A percentile compares a stretch with the other conserved stretches of the same genome.
phyloP scores from a whole-genome alignment of 92 coral and sea anemone genomes.

The Phenganax stokvisi region DNA sequence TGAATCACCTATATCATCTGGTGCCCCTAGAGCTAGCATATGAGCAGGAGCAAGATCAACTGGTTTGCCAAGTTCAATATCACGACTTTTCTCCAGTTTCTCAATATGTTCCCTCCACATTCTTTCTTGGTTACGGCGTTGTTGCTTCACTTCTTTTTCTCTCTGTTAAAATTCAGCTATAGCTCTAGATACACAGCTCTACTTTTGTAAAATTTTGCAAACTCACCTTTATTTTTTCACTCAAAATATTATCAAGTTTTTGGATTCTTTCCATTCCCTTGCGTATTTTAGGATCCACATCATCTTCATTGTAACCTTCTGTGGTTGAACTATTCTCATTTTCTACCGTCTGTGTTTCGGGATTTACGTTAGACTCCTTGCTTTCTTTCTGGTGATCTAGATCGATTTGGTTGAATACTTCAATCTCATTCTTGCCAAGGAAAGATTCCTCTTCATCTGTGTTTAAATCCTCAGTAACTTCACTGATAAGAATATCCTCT shows the following conservation, averaged over 20 bases:
- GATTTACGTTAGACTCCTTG: constrained; percentile 46
- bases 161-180: constrained; percentile 44
- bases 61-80: constrained; percentile 65
- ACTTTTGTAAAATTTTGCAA: background rate
- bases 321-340: constrained; percentile 21
- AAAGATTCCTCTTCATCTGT: background rate
- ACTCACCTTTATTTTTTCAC: constrained; percentile 68
- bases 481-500: constrained; percentile 24
- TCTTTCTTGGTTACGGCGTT: constrained; percentile 70
- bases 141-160: constrained; percentile 82
- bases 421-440: background rate
- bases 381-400: background rate
- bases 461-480: constrained; percentile 14
- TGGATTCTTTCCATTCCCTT: constrained; percentile 82
- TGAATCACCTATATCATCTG: constrained; percentile 41
- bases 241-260: constrained; percentile 75
- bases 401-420: background rate
- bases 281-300: constrained; percentile 69
- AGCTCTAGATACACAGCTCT: background rate
- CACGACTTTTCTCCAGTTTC: constrained; percentile 60
- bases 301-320: constrained; percentile 14
- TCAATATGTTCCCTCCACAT: constrained; percentile 79
- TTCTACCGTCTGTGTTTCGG: constrained; percentile 33
- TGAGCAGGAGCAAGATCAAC: constrained; percentile 63
- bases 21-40: constrained; percentile 64